A percentile compares a stretch with the other conserved stretches of the same genome.
Evolutionary conservation across 1,140 invertebrate species (phyloP).

Genomic region (Papilio polytes): DNA sequence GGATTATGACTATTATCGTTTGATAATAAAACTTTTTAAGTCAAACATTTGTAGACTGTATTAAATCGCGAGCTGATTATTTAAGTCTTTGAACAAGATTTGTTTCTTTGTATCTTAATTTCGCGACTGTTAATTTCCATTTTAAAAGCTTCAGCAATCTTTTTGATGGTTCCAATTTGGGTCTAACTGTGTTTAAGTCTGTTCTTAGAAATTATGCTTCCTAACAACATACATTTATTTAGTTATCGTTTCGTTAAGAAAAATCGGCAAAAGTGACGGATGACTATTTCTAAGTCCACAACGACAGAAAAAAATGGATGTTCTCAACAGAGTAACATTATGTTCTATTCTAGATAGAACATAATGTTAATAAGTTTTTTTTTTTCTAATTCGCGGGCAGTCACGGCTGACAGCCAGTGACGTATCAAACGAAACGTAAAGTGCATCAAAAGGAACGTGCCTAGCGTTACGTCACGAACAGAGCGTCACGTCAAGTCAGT

Average conservation of each 20-base stretch:
- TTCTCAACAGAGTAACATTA: no score
- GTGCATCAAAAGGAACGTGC: not conserved
- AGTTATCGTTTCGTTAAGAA: not conserved
- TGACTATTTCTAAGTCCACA: no score
- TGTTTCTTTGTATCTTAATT: slow-evolving; percentile 20
- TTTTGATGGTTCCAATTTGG: not conserved
- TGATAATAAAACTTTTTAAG: not conserved
- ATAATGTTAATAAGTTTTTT: not conserved
- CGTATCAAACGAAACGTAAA: slow-evolving; percentile 14
- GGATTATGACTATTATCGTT: not conserved
- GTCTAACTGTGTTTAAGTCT: not conserved
- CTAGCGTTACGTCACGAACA: slow-evolving; percentile 5
- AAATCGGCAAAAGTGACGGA: no score
- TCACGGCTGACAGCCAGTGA: not conserved
- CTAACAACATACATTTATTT: not conserved
- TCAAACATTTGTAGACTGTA: slow-evolving; percentile 20
- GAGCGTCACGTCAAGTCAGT: not conserved
- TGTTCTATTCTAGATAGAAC: not conserved
- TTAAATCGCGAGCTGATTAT: slow-evolving; percentile 28
- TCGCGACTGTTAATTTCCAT: slow-evolving; percentile 1
- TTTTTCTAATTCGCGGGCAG: not conserved
- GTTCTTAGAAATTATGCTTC: not conserved
- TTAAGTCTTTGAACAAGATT: slow-evolving; percentile 11
- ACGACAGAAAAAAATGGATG: no score
- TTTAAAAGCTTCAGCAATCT: not conserved